Evolutionary conservation across 1,140 invertebrate genomes (phyloP), one percentile per base, ranked within the genome.

Genomic region (Cotesia glomerata): DNA sequence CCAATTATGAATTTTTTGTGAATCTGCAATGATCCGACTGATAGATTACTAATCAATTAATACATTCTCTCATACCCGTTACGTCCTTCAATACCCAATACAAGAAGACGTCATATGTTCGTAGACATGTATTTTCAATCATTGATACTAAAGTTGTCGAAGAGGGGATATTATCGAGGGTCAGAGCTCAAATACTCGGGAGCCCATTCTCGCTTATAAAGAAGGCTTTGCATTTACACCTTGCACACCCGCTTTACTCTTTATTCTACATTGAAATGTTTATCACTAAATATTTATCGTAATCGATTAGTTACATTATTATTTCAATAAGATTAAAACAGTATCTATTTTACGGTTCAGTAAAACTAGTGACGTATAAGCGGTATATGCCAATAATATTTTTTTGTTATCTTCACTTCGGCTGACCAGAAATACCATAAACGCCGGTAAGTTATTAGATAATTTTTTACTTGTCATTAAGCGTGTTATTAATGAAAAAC

Each of bases 181-280:
- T 80, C 79, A 80, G 58, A 78, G 79, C 77, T 78, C 76, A 75
- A 78, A 74, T 69, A 58, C 18, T 49, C 26, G 39, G 65, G 72
- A 69, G 59, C 52, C 71, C 74, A 71, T 54, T 75, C 76, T 77
- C 77, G 76, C 78, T 81, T 81, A 82, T 80, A 82, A 76, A 77
- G 74, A 56, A 65, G 45, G 61, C 63, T 52, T 72, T 76, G 75
- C 74, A 76, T 63, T 75, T 45, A 64, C 36, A 34, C 18, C 26
- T 61, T 39, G 39, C 71, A 69, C 67, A 59, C 39, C 51, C 68
- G 61, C 71, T 74, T 63, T 66, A 69, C 39, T 45, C 5, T 45
- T 45, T 8, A 45, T 45, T 45, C 5, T 45, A 45, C 11, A 9
- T 45, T 45, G 39, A 9, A 45, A 9, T 45, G 39, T 45, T 45